phyloP scores from a whole-genome alignment of 2,888 invertebrate species.

The Nephrotoma guestfalica region DNA sequence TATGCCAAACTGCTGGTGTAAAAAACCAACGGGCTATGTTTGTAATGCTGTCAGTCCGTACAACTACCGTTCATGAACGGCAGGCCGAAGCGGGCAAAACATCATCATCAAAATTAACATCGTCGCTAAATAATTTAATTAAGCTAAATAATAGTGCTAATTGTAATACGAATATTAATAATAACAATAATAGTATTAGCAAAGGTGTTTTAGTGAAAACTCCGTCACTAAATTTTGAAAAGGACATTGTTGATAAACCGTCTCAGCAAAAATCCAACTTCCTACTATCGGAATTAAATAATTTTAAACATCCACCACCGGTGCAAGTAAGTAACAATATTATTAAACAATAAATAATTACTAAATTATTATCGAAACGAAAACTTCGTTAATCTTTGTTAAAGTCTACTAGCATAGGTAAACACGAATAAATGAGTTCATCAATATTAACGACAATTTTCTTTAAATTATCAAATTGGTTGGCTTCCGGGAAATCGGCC shows the following conservation, averaged over 20 bases:
- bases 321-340: constrained; percentile 12
- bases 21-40: constrained; percentile 19
- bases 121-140: constrained; percentile 1
- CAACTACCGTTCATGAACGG: constrained; percentile 19
- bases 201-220: constrained; percentile 3
- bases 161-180: background rate
- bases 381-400: background rate
- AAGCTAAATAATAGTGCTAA: constrained; percentile 4
- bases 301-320: constrained; percentile 14
- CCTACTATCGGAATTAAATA: constrained; percentile 14
- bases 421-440: no score
- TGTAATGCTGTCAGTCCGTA: constrained; percentile 20
- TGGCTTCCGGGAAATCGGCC: no score
- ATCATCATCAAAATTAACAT: constrained; percentile 3
- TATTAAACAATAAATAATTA: background rate
- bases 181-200: constrained; percentile 5
- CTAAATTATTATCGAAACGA: background rate
- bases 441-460: no score
- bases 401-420: no score
- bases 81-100: constrained; percentile 16
- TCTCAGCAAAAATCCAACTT: constrained; percentile 11
- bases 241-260: background rate
- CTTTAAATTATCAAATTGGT: no score
- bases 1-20: constrained; percentile 19
- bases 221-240: constrained; percentile 9